phyloP scores from a whole-genome alignment of 2,113 vertebrate species.

The human (Homo sapiens) region GRCh38 chr20:48307001-48307500 shows the following conservation, averaged over 20 bases:
- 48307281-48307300: neutral
- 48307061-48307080: neutral
- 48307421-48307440: neutral
- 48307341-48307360: neutral
- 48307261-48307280: neutral
- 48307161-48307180: neutral
- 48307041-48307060: neutral
- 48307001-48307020: neutral
- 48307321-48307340: neutral
- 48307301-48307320: neutral
- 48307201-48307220: neutral
- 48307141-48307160: neutral
- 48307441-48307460: neutral
- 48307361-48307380: neutral
- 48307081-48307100: neutral
- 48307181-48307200: neutral
- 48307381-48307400: neutral
- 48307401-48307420: neutral
- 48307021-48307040: neutral
- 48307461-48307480: neutral
- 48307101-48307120: neutral
- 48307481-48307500: accelerated
- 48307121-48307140: neutral
- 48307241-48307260: neutral
- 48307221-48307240: accelerated